These are phyloP conservation scores for Platycnemis pennipes DNA, from an alignment of 2,888 invertebrate species.

Conservation along the genomic window DNA sequence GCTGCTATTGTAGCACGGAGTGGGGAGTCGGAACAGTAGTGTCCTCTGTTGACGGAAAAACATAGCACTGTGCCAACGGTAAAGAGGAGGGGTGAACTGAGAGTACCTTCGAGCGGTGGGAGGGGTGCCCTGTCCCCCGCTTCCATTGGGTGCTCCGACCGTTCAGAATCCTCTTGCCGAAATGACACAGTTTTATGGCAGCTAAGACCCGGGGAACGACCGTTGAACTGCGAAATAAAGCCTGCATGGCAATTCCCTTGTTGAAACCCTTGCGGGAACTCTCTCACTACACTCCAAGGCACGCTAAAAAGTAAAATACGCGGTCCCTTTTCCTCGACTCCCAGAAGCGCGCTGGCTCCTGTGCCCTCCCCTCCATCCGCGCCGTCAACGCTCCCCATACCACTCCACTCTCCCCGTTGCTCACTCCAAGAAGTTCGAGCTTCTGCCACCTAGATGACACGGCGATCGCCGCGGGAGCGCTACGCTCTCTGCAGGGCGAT, in stretches of 20 bases:
- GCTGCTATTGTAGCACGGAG: not conserved
- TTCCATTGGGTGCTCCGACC: conserved; percentile 38
- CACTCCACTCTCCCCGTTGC: not conserved
- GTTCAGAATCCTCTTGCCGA: conserved; percentile 53
- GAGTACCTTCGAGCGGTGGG: not conserved
- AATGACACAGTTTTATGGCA: conserved; percentile 61
- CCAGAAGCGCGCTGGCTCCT: not conserved
- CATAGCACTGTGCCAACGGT: not conserved
- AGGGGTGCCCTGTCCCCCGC: not conserved
- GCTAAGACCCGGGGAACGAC: conserved; percentile 54
- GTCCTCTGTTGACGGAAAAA: conserved; percentile 62
- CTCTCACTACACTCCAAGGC: conserved; percentile 58
- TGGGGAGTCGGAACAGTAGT: conserved; percentile 45
- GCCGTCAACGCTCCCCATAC: not conserved
- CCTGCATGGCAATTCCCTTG: conserved; percentile 26
- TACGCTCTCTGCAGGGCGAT: conserved; percentile 64
- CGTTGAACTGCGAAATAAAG: conserved; percentile 63
- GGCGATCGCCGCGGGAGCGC: conserved; percentile 59
- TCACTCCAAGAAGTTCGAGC: conserved; percentile 49
- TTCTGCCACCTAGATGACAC: conserved; percentile 43
- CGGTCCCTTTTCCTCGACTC: not conserved
- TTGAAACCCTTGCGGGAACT: conserved; percentile 34
- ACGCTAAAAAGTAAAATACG: conserved; percentile 62
- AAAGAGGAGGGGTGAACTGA: not conserved
- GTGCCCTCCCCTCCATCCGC: not conserved